phyloP scores from a whole-genome alignment of 2,888 invertebrate genomes.

The Anagyrus pseudococci region DNA sequence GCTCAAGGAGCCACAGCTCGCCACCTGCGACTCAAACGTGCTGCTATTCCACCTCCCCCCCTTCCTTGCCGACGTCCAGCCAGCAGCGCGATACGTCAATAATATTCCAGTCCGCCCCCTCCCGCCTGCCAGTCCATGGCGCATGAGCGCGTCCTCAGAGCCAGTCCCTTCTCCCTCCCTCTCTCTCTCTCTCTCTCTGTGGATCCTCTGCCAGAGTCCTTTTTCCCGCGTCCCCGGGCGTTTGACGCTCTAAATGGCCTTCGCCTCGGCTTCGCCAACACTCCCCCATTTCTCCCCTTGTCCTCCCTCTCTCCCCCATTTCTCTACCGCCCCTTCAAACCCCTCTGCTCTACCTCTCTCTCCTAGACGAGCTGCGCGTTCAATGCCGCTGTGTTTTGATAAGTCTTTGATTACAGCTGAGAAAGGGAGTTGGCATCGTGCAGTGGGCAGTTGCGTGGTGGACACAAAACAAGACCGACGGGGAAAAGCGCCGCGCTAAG shows the following conservation, averaged over 20 bases:
- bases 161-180: neutral
- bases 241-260: slow-evolving; percentile 27
- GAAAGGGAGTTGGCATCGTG: no score
- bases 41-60: neutral
- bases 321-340: no score
- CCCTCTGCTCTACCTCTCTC: no score
- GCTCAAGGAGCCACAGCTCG: neutral
- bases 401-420: slow-evolving; percentile 1
- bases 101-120: slow-evolving; percentile 9
- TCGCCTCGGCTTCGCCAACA: slow-evolving; percentile 9
- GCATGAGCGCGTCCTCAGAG: slow-evolving; percentile 18
- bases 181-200: no score
- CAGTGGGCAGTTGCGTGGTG: no score
- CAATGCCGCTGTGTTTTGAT: no score
- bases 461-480: no score
- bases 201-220: no score
- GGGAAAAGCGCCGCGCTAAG: no score
- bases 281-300: neutral
- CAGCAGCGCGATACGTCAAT: slow-evolving; percentile 29
- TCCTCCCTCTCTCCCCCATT: neutral
- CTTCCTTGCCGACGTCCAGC: neutral
- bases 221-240: slow-evolving; percentile 9
- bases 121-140: neutral
- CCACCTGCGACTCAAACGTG: slow-evolving; percentile 4
- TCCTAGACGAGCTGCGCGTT: no score